Conservation (phyloP, 2,113 vertebrate genomes). For the Isichthys henryi region DNA sequence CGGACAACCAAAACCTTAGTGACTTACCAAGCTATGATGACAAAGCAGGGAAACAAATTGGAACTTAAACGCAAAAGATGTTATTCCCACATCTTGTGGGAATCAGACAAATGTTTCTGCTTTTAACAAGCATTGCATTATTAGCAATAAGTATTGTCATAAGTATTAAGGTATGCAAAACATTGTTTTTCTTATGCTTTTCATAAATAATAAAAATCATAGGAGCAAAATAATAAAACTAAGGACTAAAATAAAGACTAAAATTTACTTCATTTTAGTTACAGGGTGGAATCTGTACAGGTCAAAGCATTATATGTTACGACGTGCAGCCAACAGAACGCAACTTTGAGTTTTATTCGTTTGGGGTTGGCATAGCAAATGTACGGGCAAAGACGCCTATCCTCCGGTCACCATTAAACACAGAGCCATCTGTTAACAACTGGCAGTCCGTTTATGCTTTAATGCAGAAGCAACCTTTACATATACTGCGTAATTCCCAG, state of each 20-base stretch:
- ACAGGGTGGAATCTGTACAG: neutral
- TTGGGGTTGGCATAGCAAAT: neutral
- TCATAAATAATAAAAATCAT: neutral
- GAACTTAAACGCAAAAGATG: neutral
- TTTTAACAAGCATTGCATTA: neutral
- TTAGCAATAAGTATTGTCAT: neutral
- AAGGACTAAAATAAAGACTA: neutral
- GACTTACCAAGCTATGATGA: neutral
- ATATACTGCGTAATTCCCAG: neutral
- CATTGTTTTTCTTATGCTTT: neutral
- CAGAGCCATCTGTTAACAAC: neutral
- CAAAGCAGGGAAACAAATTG: neutral
- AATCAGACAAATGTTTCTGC: neutral
- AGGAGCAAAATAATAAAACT: neutral
- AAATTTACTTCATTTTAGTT: neutral
- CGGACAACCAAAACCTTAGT: neutral
- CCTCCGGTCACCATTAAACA: neutral
- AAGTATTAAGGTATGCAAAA: neutral
- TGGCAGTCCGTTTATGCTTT: neutral
- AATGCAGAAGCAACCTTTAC: neutral
- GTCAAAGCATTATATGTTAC: neutral
- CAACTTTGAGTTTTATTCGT: neutral
- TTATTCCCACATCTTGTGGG: too few relatives aligned
- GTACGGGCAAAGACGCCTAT: neutral
- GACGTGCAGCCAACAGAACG: neutral